phyloP scores from a whole-genome alignment of 2,113 vertebrate species.

The Rhinoderma darwinii region DNA sequence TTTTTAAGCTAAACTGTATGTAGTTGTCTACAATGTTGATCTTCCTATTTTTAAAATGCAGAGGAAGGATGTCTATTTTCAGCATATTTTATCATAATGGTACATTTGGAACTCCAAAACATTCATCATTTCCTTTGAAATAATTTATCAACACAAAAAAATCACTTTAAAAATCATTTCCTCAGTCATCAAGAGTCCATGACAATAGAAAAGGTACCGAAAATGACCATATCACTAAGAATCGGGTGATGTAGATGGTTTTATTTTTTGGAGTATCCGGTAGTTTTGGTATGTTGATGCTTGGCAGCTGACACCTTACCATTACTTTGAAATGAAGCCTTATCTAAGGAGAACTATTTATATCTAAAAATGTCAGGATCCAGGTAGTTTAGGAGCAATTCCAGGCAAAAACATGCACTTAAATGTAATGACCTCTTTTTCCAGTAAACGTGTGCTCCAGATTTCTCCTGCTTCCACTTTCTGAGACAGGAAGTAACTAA shows the following conservation, averaged over 20 bases:
- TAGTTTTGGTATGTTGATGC: background rate
- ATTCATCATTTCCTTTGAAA: conserved; percentile 39
- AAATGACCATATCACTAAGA: background rate
- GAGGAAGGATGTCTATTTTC: conserved; percentile 55
- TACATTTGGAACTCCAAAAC: conserved; percentile 27
- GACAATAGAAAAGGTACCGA: background rate
- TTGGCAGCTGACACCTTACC: background rate
- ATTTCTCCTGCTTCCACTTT: too few relatives aligned
- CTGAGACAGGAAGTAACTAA: too few relatives aligned
- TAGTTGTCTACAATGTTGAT: background rate
- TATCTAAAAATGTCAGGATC: background rate
- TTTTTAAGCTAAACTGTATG: background rate
- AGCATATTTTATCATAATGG: conserved; percentile 45
- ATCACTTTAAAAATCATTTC: conserved; percentile 19
- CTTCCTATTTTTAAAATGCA: conserved; percentile 41
- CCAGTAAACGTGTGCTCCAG: too few relatives aligned
- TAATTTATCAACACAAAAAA: conserved; percentile 30
- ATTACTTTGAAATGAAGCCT: background rate
- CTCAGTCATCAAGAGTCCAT: background rate
- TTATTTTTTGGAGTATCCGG: background rate
- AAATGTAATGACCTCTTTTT: too few relatives aligned
- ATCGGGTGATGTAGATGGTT: background rate
- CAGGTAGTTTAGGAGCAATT: background rate
- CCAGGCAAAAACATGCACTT: background rate
- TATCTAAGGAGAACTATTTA: background rate